Evolutionary conservation across 2,888 invertebrate genomes (phyloP), one percentile per base, ranked within the genome.

Genomic region (Chrysolina americana): DNA sequence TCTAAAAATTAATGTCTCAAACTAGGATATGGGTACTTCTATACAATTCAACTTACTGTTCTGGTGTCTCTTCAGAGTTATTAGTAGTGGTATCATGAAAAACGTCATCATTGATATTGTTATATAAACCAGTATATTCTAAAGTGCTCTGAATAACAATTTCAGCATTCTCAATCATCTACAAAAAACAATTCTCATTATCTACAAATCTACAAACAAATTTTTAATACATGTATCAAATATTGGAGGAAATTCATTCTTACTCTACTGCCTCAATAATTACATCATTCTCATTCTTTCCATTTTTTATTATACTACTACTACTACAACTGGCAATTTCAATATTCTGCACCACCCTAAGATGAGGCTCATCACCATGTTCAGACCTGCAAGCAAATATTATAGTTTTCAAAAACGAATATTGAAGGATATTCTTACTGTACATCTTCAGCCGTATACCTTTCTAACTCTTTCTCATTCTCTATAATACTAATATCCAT

Each of bases 161-260:
- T 50, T 50, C 50, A 50, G 50, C n/a, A 50, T 50, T 50, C 50
- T 50, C 50, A 50, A 50, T 50, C 50, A 50, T 17, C 50, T n/a
- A 11, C 50, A 50, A 50, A 17, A 50, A 50, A 17, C 1, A 17
- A 17, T 50, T n/a, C 0, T 50, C 50, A 50, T 50, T 50, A 1
- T 50, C 50, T 17, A 50, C 15, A 50, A 15, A 50, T 50, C 50
- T 50, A 17, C 1, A 50, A 50, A 15, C 1, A 50, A 50, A n/a
- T n/a, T n/a, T n/a, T 50, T n/a, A 50, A 50, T 50, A 50, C 1
- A 15, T 1, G 9, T 15, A 13, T 17, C n/a, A 17, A 17, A 50
- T 50, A 50, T 50, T 50, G 6, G 15, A 50, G 2, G n/a, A 17
- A 50, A 50, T 8, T 17, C 2, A 2, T 50, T 17, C n/a, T 17